phyloP scores from a whole-genome alignment of 2,888 invertebrate genomes.

The Parnassius smintheus region DNA sequence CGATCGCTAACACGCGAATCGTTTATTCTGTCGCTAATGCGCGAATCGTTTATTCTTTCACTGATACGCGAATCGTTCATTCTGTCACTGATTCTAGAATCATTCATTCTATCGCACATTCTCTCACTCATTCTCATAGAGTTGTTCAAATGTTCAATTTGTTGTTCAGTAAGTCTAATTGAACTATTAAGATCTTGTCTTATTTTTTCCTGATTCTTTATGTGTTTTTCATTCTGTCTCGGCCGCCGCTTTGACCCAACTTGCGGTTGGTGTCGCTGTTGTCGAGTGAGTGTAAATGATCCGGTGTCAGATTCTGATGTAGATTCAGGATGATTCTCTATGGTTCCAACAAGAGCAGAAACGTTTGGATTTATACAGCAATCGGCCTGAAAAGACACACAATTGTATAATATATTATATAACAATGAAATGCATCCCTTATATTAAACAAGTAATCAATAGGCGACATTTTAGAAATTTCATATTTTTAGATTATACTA shows the following conservation, averaged over 20 bases:
- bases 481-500: too few species aligned
- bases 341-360: slow-evolving; percentile 72
- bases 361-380: slow-evolving; percentile 72
- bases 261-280: slow-evolving; percentile 71
- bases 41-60: slow-evolving; percentile 43
- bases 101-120: slow-evolving; percentile 43
- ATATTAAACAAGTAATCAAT: too few species aligned
- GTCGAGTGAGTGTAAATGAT: slow-evolving; percentile 68
- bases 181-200: slow-evolving; percentile 49
- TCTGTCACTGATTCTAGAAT: slow-evolving; percentile 51
- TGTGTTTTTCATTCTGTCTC: slow-evolving; percentile 56
- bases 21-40: slow-evolving; percentile 33
- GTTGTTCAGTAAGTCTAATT: slow-evolving; percentile 47
- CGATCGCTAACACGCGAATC: slow-evolving; percentile 42
- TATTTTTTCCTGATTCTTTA: slow-evolving; percentile 58
- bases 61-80: slow-evolving; percentile 51
- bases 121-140: slow-evolving; percentile 44
- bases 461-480: too few species aligned
- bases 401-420: neutral
- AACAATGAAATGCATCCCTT: too few species aligned
- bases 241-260: slow-evolving; percentile 67
- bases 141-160: slow-evolving; percentile 47
- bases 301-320: slow-evolving; percentile 75
- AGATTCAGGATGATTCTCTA: slow-evolving; percentile 74
- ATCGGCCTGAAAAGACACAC: slow-evolving; percentile 58